Percentiles rank a stretch among this genome's conserved stretches.
These are phyloP conservation scores for Halyomorpha halys DNA, from an alignment of 1,140 invertebrate genomes.

Conservation along the genomic window DNA sequence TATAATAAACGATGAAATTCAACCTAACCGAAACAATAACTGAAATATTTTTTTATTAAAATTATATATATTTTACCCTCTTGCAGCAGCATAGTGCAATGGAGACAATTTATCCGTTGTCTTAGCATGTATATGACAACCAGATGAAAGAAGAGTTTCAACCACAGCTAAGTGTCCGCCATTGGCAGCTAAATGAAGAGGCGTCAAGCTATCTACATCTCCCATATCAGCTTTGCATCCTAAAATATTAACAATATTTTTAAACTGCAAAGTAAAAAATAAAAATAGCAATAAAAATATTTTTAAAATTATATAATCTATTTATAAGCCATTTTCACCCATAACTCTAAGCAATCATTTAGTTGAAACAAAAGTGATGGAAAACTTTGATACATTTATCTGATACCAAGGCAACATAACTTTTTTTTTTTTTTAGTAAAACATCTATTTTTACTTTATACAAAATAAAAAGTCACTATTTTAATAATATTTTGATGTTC, in stretches of 20 bases:
- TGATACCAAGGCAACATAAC: no score
- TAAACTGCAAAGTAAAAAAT: neutral
- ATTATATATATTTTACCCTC: slow-evolving; percentile 30
- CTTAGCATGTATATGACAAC: slow-evolving; percentile 33
- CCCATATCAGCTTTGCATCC: slow-evolving; percentile 30
- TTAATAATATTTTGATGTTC: no score
- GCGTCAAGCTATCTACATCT: slow-evolving; percentile 35
- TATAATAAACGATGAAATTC: neutral
- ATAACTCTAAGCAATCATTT: no score
- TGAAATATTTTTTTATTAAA: slow-evolving; percentile 33
- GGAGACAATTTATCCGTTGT: slow-evolving; percentile 36
- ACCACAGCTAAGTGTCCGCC: slow-evolving; percentile 35
- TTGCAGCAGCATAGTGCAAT: slow-evolving; percentile 37
- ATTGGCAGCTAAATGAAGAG: slow-evolving; percentile 38
- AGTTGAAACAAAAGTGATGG: no score
- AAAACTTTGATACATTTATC: no score
- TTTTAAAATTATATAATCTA: no score
- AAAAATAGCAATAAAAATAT: no score
- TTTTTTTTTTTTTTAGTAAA: no score
- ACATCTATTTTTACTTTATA: no score
- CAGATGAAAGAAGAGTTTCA: slow-evolving; percentile 32
- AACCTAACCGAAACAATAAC: slow-evolving; percentile 18
- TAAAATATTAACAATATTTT: slow-evolving; percentile 18
- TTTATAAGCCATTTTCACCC: no score
- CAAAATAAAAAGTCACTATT: no score